phyloP scores from a whole-genome alignment of 1,140 invertebrate species.

The Zaprionus kolodkinae region DNA sequence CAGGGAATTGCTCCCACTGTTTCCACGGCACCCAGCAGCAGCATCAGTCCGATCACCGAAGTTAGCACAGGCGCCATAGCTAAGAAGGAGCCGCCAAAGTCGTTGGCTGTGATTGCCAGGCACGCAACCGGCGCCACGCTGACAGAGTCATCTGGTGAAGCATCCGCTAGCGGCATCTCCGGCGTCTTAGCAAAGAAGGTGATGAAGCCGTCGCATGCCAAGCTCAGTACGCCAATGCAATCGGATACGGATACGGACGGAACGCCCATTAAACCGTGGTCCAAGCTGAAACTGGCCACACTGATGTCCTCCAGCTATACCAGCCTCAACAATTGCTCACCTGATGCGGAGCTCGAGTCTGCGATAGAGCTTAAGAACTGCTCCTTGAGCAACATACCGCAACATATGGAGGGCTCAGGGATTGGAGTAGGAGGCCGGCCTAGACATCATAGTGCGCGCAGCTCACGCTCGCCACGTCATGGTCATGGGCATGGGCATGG shows the following conservation, averaged over 20 bases:
- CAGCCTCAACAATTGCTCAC: constrained; percentile 74
- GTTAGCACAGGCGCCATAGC: constrained; percentile 54
- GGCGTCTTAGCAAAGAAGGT: constrained; percentile 57
- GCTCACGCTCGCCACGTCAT: constrained; percentile 51
- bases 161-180: constrained; percentile 2
- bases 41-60: constrained; percentile 9
- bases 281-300: constrained; percentile 82
- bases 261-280: constrained; percentile 82
- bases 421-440: constrained; percentile 4
- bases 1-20: constrained; percentile 31
- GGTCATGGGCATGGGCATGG: constrained; percentile 41
- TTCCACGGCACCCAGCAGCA: constrained; percentile 1
- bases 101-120: constrained; percentile 60
- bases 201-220: constrained; percentile 47
- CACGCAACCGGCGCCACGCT: constrained; percentile 22
- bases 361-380: constrained; percentile 64
- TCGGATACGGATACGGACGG: constrained; percentile 78
- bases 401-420: constrained; percentile 54
- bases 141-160: neutral
- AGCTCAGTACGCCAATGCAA: constrained; percentile 50
- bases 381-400: constrained; percentile 74
- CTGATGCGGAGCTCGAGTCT: constrained; percentile 57
- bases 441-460: constrained; percentile 60
- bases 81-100: constrained; percentile 76
- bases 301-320: constrained; percentile 81